Base-by-base conservation (phyloP, 2,888 invertebrate species). In the Crematogaster levior region DNA sequence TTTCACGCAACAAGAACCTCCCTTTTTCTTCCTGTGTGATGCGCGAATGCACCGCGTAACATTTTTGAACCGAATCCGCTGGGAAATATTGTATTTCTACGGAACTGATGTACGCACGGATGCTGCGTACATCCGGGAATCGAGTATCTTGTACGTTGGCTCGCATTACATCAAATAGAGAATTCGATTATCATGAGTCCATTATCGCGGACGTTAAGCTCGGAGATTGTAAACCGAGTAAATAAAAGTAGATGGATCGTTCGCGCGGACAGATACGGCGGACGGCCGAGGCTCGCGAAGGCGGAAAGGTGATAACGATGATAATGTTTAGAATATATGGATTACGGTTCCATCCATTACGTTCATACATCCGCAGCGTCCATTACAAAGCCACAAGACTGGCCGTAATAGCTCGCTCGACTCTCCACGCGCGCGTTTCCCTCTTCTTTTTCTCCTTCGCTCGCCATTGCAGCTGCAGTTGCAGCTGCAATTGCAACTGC, bases 271-370 rank as follows among this genome's bases (percentile, higher is more conserved):
- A 21, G 68, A 37, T 70, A 10, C 70, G 37, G 21, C 61, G 60
- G 24, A 18, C 18, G 63, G 48, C 37, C 15, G 9, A 43, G 77
- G 12, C 56, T 43, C 30, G 56, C 56, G 68, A 68, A 68, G 27
- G 53, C 53, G 66, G 56, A 21, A 43, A 77, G 66, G 66, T 43
- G 77, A 79, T 79, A 79, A 79, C 77, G 66, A 68, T 68, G 68
- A 46, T 79, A 79, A 79, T 79, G 68, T 68, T 79, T 79, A 79
- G 77, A 68, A 79, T 68, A 80, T 80, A 80, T 80, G 60, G 73
- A 80, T 80, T 80, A 60, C 80, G 60, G 73, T 72, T 73, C 51
- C 80, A 80, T 73, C 72, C 80, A 80, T 73, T 60, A 80, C 73
- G 48, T 80, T 60, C 73, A 12, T 61, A 51, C 46, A 40, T 80